Base-by-base conservation (phyloP, 2,888 invertebrate species). In the Anodontia alba region DNA sequence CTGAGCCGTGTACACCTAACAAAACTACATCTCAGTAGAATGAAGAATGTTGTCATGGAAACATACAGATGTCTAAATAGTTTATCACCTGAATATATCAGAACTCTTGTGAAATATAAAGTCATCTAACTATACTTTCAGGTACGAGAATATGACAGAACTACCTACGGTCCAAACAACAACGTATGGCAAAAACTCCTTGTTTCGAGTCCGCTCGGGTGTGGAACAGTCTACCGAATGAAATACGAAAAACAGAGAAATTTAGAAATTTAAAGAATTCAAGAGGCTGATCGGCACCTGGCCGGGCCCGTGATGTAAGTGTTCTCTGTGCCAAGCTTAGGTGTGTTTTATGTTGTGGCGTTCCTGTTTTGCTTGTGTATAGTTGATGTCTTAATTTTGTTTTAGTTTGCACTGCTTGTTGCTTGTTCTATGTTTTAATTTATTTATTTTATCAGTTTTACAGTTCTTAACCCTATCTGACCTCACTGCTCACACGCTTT, bases 161-260 rank as follows among this genome's bases (percentile, higher is more conserved):
- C 17, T 77, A 23, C 71, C 78, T 29, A 38, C 26, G 31, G 67
- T 73, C 3, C 26, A 31, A 31, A 73, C 73, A 23, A 31, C 23
- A 10, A 73, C 15, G 15, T 78, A 78, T 73, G 68, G 78, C 43
- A 68, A 73, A 38, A 73, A 69, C n/a, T n/a, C n/a, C n/a, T n/a
- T n/a, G n/a, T n/a, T n/a, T n/a, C n/a, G n/a, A 78, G 57, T 51
- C 78, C 0, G 31, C 68, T 38, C 68, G 42, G 73, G 69, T 78
- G 26, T 78, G 78, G 42, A 78, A 73, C 43, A 73, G 57, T 69
- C 68, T 73, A 0, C 78, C 73, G 0, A 78, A 78, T 73, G 69
- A 78, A 5, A 66, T 73, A 0, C 36, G 67, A n/a, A 69, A 54
- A n/a, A 36, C 8, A 46, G 17, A 23, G 2, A 49, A 26, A 72